Evolutionary conservation across 2,797 vertebrate species (phyloP), one percentile per base, ranked within the genome.

Genomic region (Cryptoblepharus egeriae): DNA sequence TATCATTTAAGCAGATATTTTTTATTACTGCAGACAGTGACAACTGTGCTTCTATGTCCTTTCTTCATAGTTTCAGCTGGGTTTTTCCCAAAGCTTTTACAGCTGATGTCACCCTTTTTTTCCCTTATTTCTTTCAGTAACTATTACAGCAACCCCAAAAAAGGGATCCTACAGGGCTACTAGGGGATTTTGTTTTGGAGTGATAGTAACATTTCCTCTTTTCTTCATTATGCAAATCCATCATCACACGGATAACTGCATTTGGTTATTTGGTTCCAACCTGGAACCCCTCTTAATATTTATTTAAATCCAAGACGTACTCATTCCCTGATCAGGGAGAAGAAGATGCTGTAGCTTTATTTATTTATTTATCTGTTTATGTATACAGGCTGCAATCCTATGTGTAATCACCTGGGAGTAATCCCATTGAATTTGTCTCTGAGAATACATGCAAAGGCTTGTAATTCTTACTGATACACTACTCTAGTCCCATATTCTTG

Each of bases 161-260:
- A 74, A 37, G 30, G 70, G 82, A 79, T 84, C 42, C 68, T 79
- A 79, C 32, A 30, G 61, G 73, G 63, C 12, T 67, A 35, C 45
- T 11, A 68, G n/a, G 69, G 69, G 61, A 2, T 12, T 64, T 73
- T 78, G 37, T 75, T 60, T 70, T 16, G 28, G 24, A 73, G 52
- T 45, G 28, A 78, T 24, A 18, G 6, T 60, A 75, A 49, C 11
- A 74, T 67, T 84, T 84, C 77, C 82, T 84, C 70, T 84, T 84
- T 75, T 35, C 18, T 35, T 37, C 39, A 58, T 67, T 58, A 60
- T 39, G 60, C 35, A 68, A 79, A 58, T 49, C 74, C 73, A 61
- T 74, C 58, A 37, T 37, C 55, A 68, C 24, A 1, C n/a, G 42
- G 52, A 73, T 79, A 37, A 74, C 61, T 52, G 37, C 49, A 60